A percentile compares a stretch with the other conserved stretches of the same genome.
Conservation (phyloP, 2,113 vertebrate species). For the Psephotus haematonotus region DNA sequence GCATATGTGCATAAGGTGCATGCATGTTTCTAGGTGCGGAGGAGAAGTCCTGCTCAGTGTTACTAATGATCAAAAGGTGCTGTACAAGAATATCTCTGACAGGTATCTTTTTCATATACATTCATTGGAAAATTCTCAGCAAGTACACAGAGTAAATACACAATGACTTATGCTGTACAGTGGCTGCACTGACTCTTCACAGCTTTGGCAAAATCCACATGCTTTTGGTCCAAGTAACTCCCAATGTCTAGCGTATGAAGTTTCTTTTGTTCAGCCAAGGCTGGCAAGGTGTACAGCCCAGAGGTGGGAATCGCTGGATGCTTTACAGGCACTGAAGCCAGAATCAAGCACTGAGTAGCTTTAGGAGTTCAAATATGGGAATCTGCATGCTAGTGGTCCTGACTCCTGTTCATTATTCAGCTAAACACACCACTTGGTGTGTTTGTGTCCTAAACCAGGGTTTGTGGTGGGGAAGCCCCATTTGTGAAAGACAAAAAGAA, state of each 20-base stretch:
- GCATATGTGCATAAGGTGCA: fast-evolving
- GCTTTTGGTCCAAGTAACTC: not conserved
- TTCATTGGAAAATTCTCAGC: not conserved
- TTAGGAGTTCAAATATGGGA: not conserved
- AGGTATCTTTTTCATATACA: not conserved
- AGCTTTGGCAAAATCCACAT: not conserved
- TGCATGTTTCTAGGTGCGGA: not conserved
- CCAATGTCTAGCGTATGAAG: not conserved
- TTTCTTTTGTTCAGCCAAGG: not conserved
- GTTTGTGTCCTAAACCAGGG: not conserved
- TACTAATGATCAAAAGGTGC: not conserved
- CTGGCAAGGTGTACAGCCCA: not conserved
- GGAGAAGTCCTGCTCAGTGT: not conserved
- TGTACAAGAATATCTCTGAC: not conserved
- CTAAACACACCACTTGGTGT: not conserved
- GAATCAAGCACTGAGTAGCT: not conserved
- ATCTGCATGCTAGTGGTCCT: not conserved
- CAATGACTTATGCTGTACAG: not conserved
- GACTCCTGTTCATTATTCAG: not conserved
- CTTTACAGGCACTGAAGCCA: not conserved
- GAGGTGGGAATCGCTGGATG: not conserved
- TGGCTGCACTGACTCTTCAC: not conserved
- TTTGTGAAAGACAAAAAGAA: not conserved
- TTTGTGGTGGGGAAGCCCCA: not conserved
- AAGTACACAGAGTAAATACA: not conserved